Evolutionary conservation across 1,140 invertebrate genomes (phyloP).

Genomic region (Druon quercuslanigerum): DNA sequence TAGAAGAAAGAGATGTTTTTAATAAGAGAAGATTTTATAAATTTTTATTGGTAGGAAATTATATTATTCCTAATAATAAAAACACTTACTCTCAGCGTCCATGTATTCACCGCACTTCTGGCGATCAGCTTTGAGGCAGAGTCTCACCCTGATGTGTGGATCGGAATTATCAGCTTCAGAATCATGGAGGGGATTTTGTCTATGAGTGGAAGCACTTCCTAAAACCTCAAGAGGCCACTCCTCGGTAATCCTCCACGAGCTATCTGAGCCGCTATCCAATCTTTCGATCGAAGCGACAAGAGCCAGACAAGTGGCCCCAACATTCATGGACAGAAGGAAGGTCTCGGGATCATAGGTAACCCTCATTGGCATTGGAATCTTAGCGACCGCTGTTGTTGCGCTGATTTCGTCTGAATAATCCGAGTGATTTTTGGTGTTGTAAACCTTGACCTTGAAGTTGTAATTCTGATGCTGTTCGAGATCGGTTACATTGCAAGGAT

Average conservation of each 20-base stretch:
- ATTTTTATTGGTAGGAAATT: neutral
- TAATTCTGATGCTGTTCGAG: slow-evolving; percentile 90
- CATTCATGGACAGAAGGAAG: slow-evolving; percentile 84
- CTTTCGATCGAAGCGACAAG: slow-evolving; percentile 84
- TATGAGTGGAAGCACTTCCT: slow-evolving; percentile 80
- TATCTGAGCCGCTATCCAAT: slow-evolving; percentile 75
- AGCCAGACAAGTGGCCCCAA: slow-evolving; percentile 84
- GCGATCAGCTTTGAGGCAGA: slow-evolving; percentile 85
- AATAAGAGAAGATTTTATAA: neutral
- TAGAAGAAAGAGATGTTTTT: slow-evolving; percentile 66
- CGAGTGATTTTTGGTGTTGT: slow-evolving; percentile 89
- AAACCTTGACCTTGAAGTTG: slow-evolving; percentile 89
- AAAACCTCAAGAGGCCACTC: slow-evolving; percentile 82
- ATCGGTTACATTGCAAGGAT: slow-evolving; percentile 90
- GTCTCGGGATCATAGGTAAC: slow-evolving; percentile 88
- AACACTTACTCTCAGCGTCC: slow-evolving; percentile 86
- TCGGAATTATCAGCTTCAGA: slow-evolving; percentile 73
- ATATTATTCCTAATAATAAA: neutral
- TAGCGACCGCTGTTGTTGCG: slow-evolving; percentile 87
- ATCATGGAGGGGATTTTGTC: slow-evolving; percentile 81
- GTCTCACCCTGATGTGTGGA: slow-evolving; percentile 83
- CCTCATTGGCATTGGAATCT: slow-evolving; percentile 86
- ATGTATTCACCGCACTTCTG: slow-evolving; percentile 89
- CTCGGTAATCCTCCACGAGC: slow-evolving; percentile 83
- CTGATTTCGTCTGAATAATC: slow-evolving; percentile 89